Evolutionary conservation across 2,797 vertebrate genomes (phyloP).

Genomic region (Pseudotriccus pelzelni): DNA sequence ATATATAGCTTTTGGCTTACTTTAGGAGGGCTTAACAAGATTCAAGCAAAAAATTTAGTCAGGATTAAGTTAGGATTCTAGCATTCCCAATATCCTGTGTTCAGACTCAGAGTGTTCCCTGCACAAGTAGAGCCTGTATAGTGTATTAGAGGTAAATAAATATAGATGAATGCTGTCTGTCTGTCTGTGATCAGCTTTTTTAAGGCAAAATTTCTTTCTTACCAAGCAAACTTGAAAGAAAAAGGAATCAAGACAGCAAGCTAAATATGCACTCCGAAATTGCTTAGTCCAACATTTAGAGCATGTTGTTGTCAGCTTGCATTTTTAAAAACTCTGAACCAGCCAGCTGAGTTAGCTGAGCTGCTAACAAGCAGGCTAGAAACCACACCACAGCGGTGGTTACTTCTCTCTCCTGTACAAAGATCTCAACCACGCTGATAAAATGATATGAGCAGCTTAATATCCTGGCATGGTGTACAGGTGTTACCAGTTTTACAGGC

Average conservation of each 20-base stretch:
- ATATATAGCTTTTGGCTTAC: background rate
- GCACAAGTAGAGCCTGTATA: background rate
- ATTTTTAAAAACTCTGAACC: background rate
- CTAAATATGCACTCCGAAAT: background rate
- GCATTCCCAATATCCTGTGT: background rate
- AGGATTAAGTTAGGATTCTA: background rate
- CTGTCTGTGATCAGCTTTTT: background rate
- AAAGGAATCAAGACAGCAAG: background rate
- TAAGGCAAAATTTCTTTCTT: background rate
- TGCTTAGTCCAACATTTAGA: constrained; percentile 31
- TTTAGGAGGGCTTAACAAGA: background rate
- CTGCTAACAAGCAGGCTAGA: constrained; percentile 11
- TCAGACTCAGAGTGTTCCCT: background rate
- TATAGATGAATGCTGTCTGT: background rate
- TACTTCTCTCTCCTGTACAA: background rate
- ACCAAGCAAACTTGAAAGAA: background rate
- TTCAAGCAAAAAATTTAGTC: background rate
- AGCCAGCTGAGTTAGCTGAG: constrained; percentile 28
- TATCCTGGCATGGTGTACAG: background rate
- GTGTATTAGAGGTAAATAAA: background rate
- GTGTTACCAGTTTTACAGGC: constrained; percentile 45
- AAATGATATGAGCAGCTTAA: constrained; percentile 18
- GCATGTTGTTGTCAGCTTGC: constrained; percentile 2
- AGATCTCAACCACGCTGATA: constrained; percentile 26
- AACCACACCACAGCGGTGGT: background rate